Base-by-base conservation (phyloP, 2,888 invertebrate genomes). In the Notocelia uddmanniana region DNA sequence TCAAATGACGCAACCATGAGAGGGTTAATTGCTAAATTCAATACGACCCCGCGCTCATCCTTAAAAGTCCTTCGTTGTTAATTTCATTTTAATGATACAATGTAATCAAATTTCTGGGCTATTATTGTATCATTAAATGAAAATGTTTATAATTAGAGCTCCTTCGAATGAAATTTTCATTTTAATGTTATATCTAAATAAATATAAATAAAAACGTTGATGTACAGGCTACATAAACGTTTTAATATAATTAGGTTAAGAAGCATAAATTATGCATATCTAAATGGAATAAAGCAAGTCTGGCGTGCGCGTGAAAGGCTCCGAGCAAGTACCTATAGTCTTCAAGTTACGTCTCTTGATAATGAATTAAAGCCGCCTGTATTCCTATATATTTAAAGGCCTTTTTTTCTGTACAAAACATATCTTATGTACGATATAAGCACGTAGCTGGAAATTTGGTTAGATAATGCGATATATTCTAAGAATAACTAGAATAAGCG, bases 221-320 rank as follows among this genome's bases (percentile, higher is more conserved):
- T n/a, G n/a, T n/a, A n/a, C n/a, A n/a, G n/a, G n/a, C n/a, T n/a
- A n/a, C n/a, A n/a, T 26, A 54, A 21, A 54, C 13, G 21, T 2
- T 54, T 5, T 21, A 13, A 10, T 54, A 13, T 54, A 23, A 21
- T 21, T 23, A 54, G 21, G 21, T 54, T 6, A 21, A 19, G 54
- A 15, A 15, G 54, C 23, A n/a, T 11, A 31, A 55, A 31, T 31
- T 55, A 31, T 55, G 31, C 55, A 55, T 18, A 26, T n/a, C 15
- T 55, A 26, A 55, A 9, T 15, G 23, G n/a, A 15, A 31, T 18
- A 55, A 55, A 26, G 55, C n/a, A 9, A 55, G 26, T 23, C 54
- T 54, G 55, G 55, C 55, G 9, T 18, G 54, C 18, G 55, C 31
- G 23, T 54, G 23, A 26, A 55, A 55, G 8, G n/a, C 55, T 23